Conservation (phyloP, 2,797 vertebrate genomes). For the Myoxocephalus aenaeus region DNA sequence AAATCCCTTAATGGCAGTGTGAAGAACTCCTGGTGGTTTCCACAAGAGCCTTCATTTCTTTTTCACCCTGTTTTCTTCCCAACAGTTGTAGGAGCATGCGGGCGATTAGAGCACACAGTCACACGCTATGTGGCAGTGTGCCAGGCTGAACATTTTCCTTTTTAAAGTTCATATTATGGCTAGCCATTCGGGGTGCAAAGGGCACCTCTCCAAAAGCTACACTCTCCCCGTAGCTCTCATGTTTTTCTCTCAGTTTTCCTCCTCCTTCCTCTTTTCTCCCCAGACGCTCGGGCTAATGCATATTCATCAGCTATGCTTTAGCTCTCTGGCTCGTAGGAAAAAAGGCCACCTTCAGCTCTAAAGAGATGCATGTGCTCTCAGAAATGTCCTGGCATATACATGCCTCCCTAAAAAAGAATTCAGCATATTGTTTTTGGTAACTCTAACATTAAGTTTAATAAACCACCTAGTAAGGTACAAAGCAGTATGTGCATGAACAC, state of each 20-base stretch:
- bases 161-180: slow-evolving; percentile 76
- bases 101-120: slow-evolving; percentile 62
- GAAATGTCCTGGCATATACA: slow-evolving; percentile 10
- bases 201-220: slow-evolving; percentile 76
- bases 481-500: not conserved
- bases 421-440: slow-evolving; percentile 28
- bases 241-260: slow-evolving; percentile 72
- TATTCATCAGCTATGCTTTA: slow-evolving; percentile 66
- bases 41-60: slow-evolving; percentile 22
- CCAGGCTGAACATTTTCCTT: slow-evolving; percentile 66
- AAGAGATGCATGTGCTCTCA: slow-evolving; percentile 32
- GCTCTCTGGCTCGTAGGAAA: slow-evolving; percentile 38
- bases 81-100: slow-evolving; percentile 52
- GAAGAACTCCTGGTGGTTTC: slow-evolving; percentile 27
- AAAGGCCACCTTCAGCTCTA: slow-evolving; percentile 48
- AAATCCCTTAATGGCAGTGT: slow-evolving; percentile 27
- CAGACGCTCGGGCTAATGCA: slow-evolving; percentile 51
- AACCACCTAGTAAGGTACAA: not conserved
- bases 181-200: slow-evolving; percentile 68
- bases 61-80: slow-evolving; percentile 45
- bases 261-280: slow-evolving; percentile 56
- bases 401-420: slow-evolving; percentile 23
- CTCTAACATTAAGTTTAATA: slow-evolving; percentile 8
- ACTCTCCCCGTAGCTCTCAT: slow-evolving; percentile 62
- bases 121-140: slow-evolving; percentile 61